Evolutionary conservation across 2,797 vertebrate genomes (phyloP), one percentile per base, ranked within the genome.

Genomic region (Avahi laniger): DNA sequence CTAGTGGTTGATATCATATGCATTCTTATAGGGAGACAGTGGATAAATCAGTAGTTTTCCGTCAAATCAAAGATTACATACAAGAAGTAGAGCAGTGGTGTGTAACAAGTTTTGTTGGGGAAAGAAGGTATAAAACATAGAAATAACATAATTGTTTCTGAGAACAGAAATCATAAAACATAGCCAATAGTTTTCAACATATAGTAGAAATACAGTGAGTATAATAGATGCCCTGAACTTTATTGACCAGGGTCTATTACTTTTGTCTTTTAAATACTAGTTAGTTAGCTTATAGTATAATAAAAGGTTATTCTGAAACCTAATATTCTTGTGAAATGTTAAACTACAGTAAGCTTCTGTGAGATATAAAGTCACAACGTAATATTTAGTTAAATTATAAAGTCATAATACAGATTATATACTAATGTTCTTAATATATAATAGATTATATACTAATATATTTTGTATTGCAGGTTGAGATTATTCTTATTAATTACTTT

Each of bases 1-100:
- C 75, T 94, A 94, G 95, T 94, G 96, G 97, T 98, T 98, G 97
- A 97, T 98, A 97, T 94, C 95, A 96, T 95, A 97, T 95, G 95
- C 96, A 97, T 97, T 96, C 95, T 96, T 98, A 95, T 67, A 95
- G 63, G 83, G 79, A 97, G 85, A 94, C 92, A 69, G 98, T 97
- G 98, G 98, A 96, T 98, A 97, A 95, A 98, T 96, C 96, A 95
- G 97, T 92, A 91, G 54, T 97, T 98, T 98, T 95, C 97, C 97
- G 98, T 98, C 97, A 97, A 94, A 93, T 92, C 94, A 97, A 97
- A 97, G 97, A 92, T 94, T 97, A 93, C 89, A 84, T 96, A 91
- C 38, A 84, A 94, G 89, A 97, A 95, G 88, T 67, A 80, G 84
- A 96, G 61, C 78, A 88, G 94, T 50, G 43, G 76, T 73, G 91